Percentiles rank a stretch among this genome's conserved stretches.
Conservation (phyloP, 2,797 vertebrate genomes). For the Neosalanx taihuensis region DNA sequence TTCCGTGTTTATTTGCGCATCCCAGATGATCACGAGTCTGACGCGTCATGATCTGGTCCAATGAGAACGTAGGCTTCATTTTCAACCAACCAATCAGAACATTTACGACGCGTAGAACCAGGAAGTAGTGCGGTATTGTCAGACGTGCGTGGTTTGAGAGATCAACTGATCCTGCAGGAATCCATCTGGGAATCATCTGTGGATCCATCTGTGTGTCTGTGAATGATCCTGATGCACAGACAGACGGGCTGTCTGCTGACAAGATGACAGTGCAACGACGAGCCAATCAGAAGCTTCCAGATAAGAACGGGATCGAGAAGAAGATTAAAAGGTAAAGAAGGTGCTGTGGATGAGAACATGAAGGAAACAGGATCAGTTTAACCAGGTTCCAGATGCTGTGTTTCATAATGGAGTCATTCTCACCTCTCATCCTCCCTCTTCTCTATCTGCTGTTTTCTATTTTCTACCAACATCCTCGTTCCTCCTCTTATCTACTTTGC, state of each 20-base stretch:
- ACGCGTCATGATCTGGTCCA: conserved; percentile 31
- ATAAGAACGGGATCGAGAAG: conserved; percentile 70
- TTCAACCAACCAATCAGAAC: conserved; percentile 47
- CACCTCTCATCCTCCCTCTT: no score
- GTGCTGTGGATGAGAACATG: no score
- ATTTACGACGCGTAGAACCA: conserved; percentile 14
- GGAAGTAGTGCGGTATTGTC: conserved; percentile 53
- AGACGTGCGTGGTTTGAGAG: not conserved
- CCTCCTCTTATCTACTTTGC: no score
- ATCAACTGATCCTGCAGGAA: conserved; percentile 5
- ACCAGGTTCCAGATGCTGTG: no score
- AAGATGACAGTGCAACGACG: conserved; percentile 65
- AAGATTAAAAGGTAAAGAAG: conserved; percentile 78
- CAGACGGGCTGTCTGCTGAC: conserved; percentile 5
- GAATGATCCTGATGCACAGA: not conserved
- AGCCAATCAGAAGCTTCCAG: conserved; percentile 59
- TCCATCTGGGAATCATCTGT: no score
- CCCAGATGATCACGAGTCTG: not conserved
- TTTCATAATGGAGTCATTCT: no score
- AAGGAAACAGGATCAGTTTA: no score
- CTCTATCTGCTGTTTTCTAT: no score
- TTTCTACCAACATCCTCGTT: no score
- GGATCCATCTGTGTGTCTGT: no score
- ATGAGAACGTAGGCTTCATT: conserved; percentile 46
- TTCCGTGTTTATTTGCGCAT: not conserved